Evolutionary conservation across 2,113 vertebrate species (phyloP).

Genomic region (Leucopsar rothschildi): DNA sequence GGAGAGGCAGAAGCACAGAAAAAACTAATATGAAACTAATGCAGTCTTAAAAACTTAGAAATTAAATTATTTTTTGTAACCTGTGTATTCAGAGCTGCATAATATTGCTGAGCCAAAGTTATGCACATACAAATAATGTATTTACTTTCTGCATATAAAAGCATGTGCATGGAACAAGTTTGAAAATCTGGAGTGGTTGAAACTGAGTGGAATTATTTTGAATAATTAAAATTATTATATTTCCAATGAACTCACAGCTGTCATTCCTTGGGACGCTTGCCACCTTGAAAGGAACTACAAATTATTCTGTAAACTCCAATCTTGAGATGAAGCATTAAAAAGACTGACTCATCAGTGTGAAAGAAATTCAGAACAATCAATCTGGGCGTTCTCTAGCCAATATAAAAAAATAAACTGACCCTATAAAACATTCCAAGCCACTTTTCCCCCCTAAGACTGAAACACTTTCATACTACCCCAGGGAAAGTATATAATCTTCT

Average conservation of each 20-base stretch:
- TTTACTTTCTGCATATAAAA: background rate
- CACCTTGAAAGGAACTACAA: background rate
- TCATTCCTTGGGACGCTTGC: background rate
- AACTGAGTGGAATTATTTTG: background rate
- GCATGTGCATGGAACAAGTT: background rate
- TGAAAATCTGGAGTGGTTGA: background rate
- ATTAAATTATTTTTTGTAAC: background rate
- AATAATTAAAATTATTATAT: constrained; percentile 11
- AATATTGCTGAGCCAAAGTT: background rate
- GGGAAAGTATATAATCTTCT: background rate
- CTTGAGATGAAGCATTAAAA: background rate
- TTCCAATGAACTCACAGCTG: background rate
- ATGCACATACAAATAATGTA: background rate
- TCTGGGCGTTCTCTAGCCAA: background rate
- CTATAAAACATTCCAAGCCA: background rate
- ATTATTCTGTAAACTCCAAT: background rate
- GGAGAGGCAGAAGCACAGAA: background rate
- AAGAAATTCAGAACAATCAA: background rate
- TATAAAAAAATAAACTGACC: background rate
- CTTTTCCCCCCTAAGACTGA: background rate
- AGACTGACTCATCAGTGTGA: background rate
- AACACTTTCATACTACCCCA: background rate
- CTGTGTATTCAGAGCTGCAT: background rate
- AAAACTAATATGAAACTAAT: background rate
- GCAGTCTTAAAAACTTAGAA: background rate